These are phyloP conservation scores for Pachyuromys duprasi DNA, from an alignment of 2,797 vertebrate species.

Conservation along the genomic window DNA sequence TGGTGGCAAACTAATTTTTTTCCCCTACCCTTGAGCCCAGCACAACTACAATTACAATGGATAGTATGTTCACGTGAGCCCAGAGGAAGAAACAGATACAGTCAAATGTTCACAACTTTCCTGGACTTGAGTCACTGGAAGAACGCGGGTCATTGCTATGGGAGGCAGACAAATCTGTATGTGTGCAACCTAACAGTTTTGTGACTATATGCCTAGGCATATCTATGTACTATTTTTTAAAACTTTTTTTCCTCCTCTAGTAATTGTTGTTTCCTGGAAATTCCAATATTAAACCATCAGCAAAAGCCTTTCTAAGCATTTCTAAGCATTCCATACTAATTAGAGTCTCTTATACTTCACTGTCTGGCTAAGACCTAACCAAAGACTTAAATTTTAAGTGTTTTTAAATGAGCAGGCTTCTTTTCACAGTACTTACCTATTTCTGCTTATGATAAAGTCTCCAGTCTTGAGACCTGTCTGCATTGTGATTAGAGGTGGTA, in stretches of 20 bases:
- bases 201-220: constrained; percentile 20
- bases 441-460: neutral
- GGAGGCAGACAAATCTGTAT: neutral
- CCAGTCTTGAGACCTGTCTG: neutral
- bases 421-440: neutral
- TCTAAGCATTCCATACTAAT: constrained; percentile 8
- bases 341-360: constrained; percentile 47
- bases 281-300: constrained; percentile 42
- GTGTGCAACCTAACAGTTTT: neutral
- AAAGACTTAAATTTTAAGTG: neutral
- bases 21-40: neutral
- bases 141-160: constrained; percentile 30
- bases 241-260: neutral
- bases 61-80: neutral
- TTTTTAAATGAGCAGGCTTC: constrained; percentile 1
- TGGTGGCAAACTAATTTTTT: neutral
- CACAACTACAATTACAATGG: neutral
- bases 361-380: constrained; percentile 27
- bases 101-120: constrained; percentile 14
- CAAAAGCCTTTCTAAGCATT: constrained; percentile 32
- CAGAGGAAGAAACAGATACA: neutral
- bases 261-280: constrained; percentile 63
- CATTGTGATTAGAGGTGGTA: neutral
- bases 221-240: neutral
- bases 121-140: constrained; percentile 42